Evolutionary conservation across 1,140 invertebrate genomes (phyloP).

Genomic region (Eueides isabella): DNA sequence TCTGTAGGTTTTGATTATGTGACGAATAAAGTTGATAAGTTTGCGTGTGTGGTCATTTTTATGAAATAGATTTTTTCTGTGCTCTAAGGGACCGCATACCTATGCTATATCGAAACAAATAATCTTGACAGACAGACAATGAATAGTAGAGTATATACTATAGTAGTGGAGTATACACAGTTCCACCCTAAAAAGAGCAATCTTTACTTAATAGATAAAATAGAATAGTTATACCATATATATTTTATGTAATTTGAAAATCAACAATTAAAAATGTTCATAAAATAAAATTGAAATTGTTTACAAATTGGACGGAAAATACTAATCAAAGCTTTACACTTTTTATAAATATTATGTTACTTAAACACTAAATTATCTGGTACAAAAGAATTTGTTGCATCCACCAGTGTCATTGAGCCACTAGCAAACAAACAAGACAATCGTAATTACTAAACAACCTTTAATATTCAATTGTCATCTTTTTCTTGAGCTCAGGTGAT

Average conservation of each 20-base stretch:
- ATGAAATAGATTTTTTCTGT: no score
- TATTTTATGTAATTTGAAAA: not conserved
- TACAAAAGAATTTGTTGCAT: conserved; percentile 56
- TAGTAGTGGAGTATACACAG: no score
- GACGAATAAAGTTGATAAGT: no score
- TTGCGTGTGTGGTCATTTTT: no score
- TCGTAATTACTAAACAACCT: not conserved
- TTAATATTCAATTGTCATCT: not conserved
- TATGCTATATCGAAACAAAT: no score
- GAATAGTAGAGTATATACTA: no score
- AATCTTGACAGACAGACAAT: no score
- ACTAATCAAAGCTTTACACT: not conserved
- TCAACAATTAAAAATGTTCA: not conserved
- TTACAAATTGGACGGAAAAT: not conserved
- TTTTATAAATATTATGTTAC: conserved; percentile 12
- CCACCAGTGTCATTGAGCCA: conserved; percentile 25
- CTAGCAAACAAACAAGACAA: conserved; percentile 59
- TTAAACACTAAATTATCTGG: conserved; percentile 13
- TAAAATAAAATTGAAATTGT: not conserved
- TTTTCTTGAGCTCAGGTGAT: not conserved
- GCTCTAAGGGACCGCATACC: no score
- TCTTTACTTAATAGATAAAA: not conserved
- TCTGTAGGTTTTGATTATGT: no score
- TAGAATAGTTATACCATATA: not conserved
- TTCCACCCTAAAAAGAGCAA: no score